phyloP scores from a whole-genome alignment of 1,140 invertebrate genomes.

The Acromyrmex charruanus region DNA sequence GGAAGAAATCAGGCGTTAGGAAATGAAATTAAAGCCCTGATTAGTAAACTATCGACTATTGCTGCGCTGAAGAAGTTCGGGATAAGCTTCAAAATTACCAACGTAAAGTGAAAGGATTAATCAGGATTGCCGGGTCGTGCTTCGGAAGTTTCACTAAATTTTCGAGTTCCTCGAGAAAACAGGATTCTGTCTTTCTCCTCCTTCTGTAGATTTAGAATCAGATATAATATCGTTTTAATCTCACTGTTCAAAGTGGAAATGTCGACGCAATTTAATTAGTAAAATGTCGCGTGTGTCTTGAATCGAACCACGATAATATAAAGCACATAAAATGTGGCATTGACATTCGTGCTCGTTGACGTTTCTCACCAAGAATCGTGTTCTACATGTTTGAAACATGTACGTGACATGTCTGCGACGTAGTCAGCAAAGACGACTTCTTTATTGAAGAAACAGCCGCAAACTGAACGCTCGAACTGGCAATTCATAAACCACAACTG shows the following conservation, averaged over 20 bases:
- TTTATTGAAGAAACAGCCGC: conserved; percentile 9
- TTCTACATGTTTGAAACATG: not conserved
- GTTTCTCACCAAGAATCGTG: conserved; percentile 11
- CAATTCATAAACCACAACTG: not conserved
- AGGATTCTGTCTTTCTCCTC: not conserved
- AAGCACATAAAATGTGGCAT: not conserved
- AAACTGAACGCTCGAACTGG: not conserved
- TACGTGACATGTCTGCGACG: conserved; percentile 22
- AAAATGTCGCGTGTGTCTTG: conserved; percentile 25
- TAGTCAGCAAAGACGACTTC: conserved; percentile 14
- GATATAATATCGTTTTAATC: conserved; percentile 41
- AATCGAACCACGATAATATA: not conserved
- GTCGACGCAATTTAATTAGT: conserved; percentile 39
- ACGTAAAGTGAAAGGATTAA: conserved; percentile 53
- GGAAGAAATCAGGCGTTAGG: conserved; percentile 19
- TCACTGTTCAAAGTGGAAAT: not conserved
- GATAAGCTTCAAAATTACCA: conserved; percentile 55
- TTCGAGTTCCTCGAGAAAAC: conserved; percentile 39
- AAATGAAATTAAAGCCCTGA: conserved; percentile 52
- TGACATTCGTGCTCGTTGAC: conserved; percentile 16
- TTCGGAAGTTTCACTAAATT: conserved; percentile 50
- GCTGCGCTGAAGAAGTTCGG: conserved; percentile 31
- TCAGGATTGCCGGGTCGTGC: conserved; percentile 25
- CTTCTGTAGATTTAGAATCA: conserved; percentile 30
- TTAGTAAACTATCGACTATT: conserved; percentile 49